A percentile compares a stretch with the other conserved stretches of the same genome.
Evolutionary conservation across 2,797 vertebrate species (phyloP).

Genomic region (Chelidonichthys spinosus): DNA sequence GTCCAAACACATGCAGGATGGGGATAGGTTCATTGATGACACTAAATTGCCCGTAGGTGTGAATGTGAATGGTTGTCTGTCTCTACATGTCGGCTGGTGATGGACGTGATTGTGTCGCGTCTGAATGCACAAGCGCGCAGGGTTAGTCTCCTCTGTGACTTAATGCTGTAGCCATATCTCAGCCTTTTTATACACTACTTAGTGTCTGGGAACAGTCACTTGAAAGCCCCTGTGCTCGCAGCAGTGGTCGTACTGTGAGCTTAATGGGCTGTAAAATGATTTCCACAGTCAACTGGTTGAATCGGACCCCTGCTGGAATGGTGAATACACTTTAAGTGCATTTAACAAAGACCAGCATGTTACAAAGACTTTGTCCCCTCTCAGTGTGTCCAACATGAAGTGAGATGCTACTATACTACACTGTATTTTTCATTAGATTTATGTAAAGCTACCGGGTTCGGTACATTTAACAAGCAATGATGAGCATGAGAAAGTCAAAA

Average conservation of each 20-base stretch:
- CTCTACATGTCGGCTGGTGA: too few species aligned
- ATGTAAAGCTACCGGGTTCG: background rate
- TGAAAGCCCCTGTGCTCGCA: slow-evolving; percentile 2
- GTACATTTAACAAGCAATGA: slow-evolving; percentile 2
- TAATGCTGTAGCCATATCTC: background rate
- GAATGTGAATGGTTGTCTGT: too few species aligned
- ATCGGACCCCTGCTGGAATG: slow-evolving; percentile 13
- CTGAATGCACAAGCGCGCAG: background rate
- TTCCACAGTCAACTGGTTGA: slow-evolving; percentile 23
- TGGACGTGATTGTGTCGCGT: background rate
- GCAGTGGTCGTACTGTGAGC: slow-evolving; percentile 29
- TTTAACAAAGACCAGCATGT: slow-evolving; percentile 17
- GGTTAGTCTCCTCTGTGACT: background rate
- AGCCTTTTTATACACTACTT: slow-evolving; percentile 1
- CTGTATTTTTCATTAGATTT: slow-evolving; percentile 1
- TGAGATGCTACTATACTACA: background rate
- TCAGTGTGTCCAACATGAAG: background rate
- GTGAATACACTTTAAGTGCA: background rate
- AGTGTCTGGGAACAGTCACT: background rate
- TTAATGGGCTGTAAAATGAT: slow-evolving; percentile 38
- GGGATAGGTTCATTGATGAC: too few species aligned
- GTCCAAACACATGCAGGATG: too few species aligned
- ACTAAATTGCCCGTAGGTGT: too few species aligned
- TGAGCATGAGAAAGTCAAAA: background rate
- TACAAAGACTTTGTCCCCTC: background rate